Percentiles rank a stretch among this genome's conserved stretches.
Evolutionary conservation across 2,797 vertebrate species (phyloP).

Genomic region (Alcedo quadribrachys): DNA sequence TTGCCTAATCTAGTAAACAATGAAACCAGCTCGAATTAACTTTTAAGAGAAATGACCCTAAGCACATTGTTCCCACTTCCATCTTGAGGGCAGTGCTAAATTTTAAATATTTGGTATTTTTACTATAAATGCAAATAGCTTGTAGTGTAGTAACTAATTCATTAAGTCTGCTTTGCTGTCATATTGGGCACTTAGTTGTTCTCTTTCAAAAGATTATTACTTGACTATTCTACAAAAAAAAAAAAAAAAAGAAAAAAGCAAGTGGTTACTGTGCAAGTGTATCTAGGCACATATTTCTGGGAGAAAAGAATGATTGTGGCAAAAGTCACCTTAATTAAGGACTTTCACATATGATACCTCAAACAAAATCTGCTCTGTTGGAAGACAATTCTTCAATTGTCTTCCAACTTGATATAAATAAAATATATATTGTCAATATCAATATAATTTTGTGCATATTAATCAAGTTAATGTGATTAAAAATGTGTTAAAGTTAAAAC

Average conservation of each 20-base stretch:
- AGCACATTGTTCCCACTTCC: background rate
- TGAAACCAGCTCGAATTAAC: background rate
- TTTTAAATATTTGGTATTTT: background rate
- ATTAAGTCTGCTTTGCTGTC: background rate
- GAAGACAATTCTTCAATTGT: background rate
- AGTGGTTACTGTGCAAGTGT: background rate
- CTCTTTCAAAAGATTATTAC: background rate
- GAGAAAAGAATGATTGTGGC: background rate
- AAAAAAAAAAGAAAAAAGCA: background rate
- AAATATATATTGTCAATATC: background rate
- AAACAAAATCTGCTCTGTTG: background rate
- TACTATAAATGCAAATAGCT: background rate
- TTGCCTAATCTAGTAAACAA: conserved; percentile 1
- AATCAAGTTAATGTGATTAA: background rate
- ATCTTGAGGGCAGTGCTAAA: background rate
- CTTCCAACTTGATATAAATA: no score
- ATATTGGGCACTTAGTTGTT: background rate
- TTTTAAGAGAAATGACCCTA: background rate
- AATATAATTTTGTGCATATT: background rate
- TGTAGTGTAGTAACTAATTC: background rate
- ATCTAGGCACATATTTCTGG: background rate
- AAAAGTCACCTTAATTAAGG: background rate
- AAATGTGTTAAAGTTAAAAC: no score
- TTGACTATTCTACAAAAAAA: background rate
- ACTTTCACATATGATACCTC: background rate